Evolutionary conservation across 2,113 vertebrate genomes (phyloP).

Genomic region (Rhea pennata): DNA sequence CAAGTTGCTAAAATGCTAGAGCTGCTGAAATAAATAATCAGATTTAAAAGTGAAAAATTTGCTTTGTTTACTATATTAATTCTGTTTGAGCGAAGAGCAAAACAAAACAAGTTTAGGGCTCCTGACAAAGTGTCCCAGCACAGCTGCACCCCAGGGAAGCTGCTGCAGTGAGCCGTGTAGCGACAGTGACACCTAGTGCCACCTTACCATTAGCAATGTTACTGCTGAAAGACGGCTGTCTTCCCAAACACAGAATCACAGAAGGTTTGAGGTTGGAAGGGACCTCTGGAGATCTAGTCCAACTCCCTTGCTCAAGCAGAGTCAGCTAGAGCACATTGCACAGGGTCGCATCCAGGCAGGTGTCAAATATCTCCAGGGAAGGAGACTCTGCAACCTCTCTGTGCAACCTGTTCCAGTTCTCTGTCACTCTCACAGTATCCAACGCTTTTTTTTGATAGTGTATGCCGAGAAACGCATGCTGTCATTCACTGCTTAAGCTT

Average conservation of each 20-base stretch:
- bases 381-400: no score
- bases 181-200: conserved; percentile 68
- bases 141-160: not conserved
- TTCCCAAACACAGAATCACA: not conserved
- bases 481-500: no score
- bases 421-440: no score
- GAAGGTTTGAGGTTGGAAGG: no score
- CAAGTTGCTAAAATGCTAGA: not conserved
- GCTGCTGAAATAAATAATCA: not conserved
- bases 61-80: not conserved
- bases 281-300: no score
- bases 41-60: not conserved
- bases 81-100: not conserved
- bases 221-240: not conserved
- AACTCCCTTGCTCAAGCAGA: no score
- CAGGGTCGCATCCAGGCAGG: no score
- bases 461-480: no score
- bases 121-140: fast-evolving
- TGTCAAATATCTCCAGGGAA: no score
- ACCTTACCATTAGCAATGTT: not conserved
- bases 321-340: no score
- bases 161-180: not conserved
- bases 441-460: no score
- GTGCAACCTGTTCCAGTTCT: no score
- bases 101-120: not conserved